Evolutionary conservation across 2,888 invertebrate genomes (phyloP).

Genomic region (Tetheella fluctuosa): DNA sequence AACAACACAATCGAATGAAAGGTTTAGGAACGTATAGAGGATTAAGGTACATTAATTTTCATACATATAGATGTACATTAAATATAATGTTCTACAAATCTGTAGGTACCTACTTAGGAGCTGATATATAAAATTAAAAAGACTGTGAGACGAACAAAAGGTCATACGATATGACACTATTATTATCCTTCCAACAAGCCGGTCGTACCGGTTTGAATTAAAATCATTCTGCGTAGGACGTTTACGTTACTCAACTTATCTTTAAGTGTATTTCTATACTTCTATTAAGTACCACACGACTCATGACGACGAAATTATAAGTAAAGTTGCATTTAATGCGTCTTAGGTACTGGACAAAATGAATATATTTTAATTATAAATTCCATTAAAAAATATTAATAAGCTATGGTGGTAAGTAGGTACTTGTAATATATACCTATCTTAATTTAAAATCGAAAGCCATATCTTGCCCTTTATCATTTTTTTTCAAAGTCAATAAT

Average conservation of each 20-base stretch:
- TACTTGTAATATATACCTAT: neutral
- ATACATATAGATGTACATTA: too few relatives aligned
- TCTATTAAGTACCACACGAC: too few relatives aligned
- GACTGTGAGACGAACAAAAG: neutral
- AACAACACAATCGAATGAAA: too few relatives aligned
- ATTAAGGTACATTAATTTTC: too few relatives aligned
- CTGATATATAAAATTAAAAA: neutral
- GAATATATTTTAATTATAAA: neutral
- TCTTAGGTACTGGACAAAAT: too few relatives aligned
- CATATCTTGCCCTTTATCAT: neutral
- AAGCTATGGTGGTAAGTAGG: neutral
- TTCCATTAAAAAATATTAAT: neutral
- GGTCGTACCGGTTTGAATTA: slow-evolving; percentile 2
- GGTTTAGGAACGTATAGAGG: too few relatives aligned
- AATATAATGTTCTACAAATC: too few relatives aligned
- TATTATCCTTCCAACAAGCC: neutral
- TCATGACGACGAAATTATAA: too few relatives aligned
- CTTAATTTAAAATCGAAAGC: neutral
- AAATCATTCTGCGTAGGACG: neutral
- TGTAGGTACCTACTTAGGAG: too few relatives aligned
- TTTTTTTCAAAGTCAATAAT: neutral
- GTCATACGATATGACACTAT: neutral
- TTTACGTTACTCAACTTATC: neutral
- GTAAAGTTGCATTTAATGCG: too few relatives aligned
- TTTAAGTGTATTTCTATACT: neutral